Evolutionary conservation across 2,113 vertebrate genomes (phyloP).

Genomic region (Salvator merianae): DNA sequence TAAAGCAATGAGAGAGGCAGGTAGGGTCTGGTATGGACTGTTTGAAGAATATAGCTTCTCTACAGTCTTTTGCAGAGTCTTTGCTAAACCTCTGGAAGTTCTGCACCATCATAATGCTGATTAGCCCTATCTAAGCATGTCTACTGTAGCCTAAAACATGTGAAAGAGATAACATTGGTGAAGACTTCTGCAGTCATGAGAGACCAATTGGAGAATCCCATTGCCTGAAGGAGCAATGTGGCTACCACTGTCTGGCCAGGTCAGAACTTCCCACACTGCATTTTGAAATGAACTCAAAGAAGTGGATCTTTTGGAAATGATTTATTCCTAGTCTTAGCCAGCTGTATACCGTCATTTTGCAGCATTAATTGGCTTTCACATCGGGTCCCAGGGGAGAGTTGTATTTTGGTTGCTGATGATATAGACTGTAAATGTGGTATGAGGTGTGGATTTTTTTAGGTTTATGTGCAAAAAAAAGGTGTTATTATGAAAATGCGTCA

Average conservation of each 20-base stretch:
- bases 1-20: not conserved
- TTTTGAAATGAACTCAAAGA: not conserved
- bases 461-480: too few species aligned
- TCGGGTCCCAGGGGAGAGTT: not conserved
- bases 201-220: too few species aligned
- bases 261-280: not conserved
- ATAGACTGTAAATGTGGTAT: not conserved
- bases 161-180: too few species aligned
- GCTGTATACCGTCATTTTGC: not conserved
- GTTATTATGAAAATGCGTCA: not conserved
- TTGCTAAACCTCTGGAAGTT: too few species aligned
- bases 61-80: too few species aligned
- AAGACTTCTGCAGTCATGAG: too few species aligned
- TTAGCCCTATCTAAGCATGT: too few species aligned
- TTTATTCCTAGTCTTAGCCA: not conserved
- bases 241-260: not conserved
- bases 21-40: not conserved
- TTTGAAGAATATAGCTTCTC: not conserved
- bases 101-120: too few species aligned
- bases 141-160: too few species aligned
- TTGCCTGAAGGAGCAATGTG: too few species aligned
- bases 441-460: not conserved
- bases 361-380: conserved; percentile 1
- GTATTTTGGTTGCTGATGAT: not conserved
- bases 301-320: not conserved